A percentile compares a stretch with the other conserved stretches of the same genome.
Evolutionary conservation across 2,113 vertebrate species (phyloP).

Genomic region (Prionailurus viverrinus): DNA sequence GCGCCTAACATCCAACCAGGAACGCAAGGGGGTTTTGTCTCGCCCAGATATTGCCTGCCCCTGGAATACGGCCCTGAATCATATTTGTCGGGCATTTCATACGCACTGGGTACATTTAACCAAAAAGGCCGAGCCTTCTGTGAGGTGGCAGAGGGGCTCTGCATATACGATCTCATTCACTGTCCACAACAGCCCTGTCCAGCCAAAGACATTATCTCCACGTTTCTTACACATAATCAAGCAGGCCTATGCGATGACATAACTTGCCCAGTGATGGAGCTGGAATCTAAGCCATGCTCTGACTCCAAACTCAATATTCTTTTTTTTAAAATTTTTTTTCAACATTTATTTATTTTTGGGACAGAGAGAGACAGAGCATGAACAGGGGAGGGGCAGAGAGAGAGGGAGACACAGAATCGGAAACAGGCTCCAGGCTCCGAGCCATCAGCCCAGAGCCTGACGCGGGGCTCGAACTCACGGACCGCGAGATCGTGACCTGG

Average conservation of each 20-base stretch:
- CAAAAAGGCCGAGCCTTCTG: no score
- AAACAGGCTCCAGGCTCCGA: no score
- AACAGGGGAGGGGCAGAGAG: no score
- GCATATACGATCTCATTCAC: not conserved
- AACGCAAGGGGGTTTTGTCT: not conserved
- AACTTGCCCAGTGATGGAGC: not conserved
- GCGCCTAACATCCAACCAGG: not conserved
- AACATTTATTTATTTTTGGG: no score
- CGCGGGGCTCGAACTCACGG: no score
- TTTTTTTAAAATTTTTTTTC: no score
- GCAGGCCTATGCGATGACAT: not conserved
- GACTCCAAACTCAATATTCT: not conserved
- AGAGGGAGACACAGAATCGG: no score
- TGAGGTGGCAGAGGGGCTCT: not conserved
- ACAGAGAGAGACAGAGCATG: no score
- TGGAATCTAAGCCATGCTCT: not conserved
- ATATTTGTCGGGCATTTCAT: not conserved
- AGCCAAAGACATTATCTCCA: not conserved
- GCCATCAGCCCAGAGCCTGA: no score
- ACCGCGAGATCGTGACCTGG: no score
- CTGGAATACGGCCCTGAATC: not conserved
- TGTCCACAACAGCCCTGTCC: not conserved
- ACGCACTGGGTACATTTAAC: no score
- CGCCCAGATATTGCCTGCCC: not conserved
- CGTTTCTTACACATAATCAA: not conserved